Conservation (phyloP, 1,140 invertebrate genomes). For the Lithobius niger region DNA sequence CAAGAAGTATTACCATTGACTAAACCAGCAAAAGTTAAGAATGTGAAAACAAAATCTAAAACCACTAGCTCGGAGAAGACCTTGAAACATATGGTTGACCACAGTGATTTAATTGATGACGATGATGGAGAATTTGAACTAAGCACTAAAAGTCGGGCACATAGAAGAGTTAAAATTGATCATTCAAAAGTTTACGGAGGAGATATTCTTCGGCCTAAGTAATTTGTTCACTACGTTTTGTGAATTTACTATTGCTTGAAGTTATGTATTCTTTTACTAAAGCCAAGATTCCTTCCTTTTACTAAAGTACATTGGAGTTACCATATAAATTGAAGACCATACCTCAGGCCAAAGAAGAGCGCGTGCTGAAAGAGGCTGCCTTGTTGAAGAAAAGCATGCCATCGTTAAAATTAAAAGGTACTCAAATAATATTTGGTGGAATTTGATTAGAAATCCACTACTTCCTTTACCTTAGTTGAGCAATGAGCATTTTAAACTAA, state of each 20-base stretch:
- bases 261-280: background rate
- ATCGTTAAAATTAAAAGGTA: too few relatives aligned
- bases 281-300: background rate
- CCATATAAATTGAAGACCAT: constrained; percentile 19
- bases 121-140: constrained; percentile 32
- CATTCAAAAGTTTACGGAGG: constrained; percentile 29
- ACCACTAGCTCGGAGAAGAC: constrained; percentile 1
- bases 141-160: constrained; percentile 32
- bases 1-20: background rate
- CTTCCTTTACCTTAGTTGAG: too few relatives aligned
- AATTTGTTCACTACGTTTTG: constrained; percentile 9
- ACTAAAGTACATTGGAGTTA: constrained; percentile 20
- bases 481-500: too few relatives aligned
- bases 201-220: constrained; percentile 31
- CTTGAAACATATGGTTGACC: constrained; percentile 17
- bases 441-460: too few relatives aligned
- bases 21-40: background rate
- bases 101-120: constrained; percentile 11
- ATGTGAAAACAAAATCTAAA: background rate
- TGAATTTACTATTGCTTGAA: background rate
- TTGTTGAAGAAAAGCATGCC: too few relatives aligned
- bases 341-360: constrained; percentile 1
- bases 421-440: too few relatives aligned
- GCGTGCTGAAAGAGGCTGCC: too few relatives aligned
- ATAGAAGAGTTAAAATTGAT: constrained; percentile 32